phyloP scores from a whole-genome alignment of 1,140 invertebrate genomes.

The Caenorhabditis latens region DNA sequence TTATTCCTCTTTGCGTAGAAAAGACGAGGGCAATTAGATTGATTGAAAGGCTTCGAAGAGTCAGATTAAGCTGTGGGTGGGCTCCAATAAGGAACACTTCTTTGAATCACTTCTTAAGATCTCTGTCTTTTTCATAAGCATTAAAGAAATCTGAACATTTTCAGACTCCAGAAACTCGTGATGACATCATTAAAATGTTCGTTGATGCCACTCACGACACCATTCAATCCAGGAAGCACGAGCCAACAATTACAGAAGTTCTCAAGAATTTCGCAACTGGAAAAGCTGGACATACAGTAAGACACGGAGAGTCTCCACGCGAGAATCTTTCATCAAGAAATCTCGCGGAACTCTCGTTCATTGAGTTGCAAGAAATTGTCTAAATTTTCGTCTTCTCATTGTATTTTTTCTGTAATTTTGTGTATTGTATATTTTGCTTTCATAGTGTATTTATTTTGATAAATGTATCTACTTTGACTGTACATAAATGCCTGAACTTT shows the following conservation, averaged over 20 bases:
- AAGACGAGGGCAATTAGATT: slow-evolving; percentile 5
- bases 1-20: background rate
- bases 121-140: too few relatives aligned
- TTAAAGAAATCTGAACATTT: background rate
- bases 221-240: slow-evolving; percentile 11
- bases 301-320: slow-evolving; percentile 16
- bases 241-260: slow-evolving; percentile 34
- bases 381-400: background rate
- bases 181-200: background rate
- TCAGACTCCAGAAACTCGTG: background rate
- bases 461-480: too few relatives aligned
- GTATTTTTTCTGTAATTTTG: background rate
- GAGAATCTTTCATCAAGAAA: background rate
- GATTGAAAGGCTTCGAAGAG: background rate
- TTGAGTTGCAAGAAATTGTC: slow-evolving; percentile 39
- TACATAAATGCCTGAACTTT: too few relatives aligned
- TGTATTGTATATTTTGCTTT: background rate
- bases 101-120: too few relatives aligned
- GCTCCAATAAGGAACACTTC: background rate
- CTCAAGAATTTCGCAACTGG: slow-evolving; percentile 20
- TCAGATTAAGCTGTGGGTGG: slow-evolving; percentile 7
- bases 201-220: slow-evolving; percentile 14
- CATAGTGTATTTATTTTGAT: too few relatives aligned
- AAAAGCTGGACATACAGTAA: background rate
- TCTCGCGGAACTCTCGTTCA: slow-evolving; percentile 17